Evolutionary conservation across 2,797 vertebrate genomes (phyloP).

Genomic region (Brotula barbata): DNA sequence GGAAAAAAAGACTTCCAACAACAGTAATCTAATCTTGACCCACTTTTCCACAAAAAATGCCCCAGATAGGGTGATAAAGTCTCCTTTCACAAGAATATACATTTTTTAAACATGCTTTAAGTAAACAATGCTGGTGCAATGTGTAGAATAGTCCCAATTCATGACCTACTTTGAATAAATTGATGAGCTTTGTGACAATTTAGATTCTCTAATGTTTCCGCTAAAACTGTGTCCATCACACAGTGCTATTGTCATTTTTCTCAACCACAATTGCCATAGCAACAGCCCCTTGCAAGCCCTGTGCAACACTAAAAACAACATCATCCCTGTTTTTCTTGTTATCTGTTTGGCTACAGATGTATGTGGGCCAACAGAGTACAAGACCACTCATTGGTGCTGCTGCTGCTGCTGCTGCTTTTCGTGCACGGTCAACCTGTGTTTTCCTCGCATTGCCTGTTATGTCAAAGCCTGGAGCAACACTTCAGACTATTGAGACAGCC

Average conservation of each 20-base stretch:
- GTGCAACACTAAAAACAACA: slow-evolving; percentile 17
- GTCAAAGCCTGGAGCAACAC: slow-evolving; percentile 67
- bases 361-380: slow-evolving; percentile 22
- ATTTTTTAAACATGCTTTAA: neutral
- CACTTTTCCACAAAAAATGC: slow-evolving; percentile 10
- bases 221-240: slow-evolving; percentile 13
- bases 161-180: slow-evolving; percentile 49
- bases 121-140: slow-evolving; percentile 14
- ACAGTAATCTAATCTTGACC: slow-evolving; percentile 40
- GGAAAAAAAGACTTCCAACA: neutral
- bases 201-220: slow-evolving; percentile 21
- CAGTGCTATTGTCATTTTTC: slow-evolving; percentile 1
- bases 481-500: slow-evolving; percentile 61
- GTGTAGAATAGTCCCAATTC: slow-evolving; percentile 9
- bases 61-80: slow-evolving; percentile 23
- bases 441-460: slow-evolving; percentile 41
- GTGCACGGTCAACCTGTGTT: slow-evolving; percentile 50
- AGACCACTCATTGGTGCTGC: neutral
- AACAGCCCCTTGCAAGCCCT: slow-evolving; percentile 2
- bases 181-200: slow-evolving; percentile 17
- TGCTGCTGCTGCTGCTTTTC: slow-evolving; percentile 48
- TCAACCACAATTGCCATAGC: neutral
- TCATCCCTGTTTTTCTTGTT: slow-evolving; percentile 19
- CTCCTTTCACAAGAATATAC: slow-evolving; percentile 12
- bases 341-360: slow-evolving; percentile 2